These are phyloP conservation scores for Oryzias dopingdopingensis DNA, from an alignment of 2,797 vertebrate species.

Conservation along the genomic window DNA sequence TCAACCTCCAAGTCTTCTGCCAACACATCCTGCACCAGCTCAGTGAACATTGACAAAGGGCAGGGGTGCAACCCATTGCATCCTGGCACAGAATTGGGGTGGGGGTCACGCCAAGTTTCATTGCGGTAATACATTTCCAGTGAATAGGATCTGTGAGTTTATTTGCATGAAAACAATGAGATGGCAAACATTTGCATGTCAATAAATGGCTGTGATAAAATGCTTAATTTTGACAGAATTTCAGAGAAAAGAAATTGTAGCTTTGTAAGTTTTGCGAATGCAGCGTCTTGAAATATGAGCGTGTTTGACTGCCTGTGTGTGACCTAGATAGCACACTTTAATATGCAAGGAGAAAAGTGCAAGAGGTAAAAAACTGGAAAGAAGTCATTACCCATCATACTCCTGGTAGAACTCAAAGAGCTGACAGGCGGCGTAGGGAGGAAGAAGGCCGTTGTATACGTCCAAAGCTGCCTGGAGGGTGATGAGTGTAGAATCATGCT, in stretches of 20 bases:
- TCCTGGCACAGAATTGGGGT: conserved; percentile 80
- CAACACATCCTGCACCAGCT: conserved; percentile 77
- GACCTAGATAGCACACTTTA: conserved; percentile 49
- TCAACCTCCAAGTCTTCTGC: conserved; percentile 79
- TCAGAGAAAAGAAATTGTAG: conserved; percentile 10
- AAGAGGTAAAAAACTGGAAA: conserved; percentile 12
- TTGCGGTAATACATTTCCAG: conserved; percentile 87
- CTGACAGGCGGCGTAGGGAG: conserved; percentile 88
- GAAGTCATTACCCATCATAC: conserved; percentile 72
- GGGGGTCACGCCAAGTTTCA: conserved; percentile 76
- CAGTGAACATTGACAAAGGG: conserved; percentile 78
- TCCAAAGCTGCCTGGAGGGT: conserved; percentile 87
- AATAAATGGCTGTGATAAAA: conserved; percentile 27
- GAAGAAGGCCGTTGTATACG: conserved; percentile 83
- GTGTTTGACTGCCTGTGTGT: conserved; percentile 13
- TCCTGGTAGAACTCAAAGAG: conserved; percentile 87
- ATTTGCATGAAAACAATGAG: conserved; percentile 42
- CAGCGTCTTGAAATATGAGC: conserved; percentile 26
- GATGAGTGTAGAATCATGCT: conserved; percentile 90
- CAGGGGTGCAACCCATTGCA: conserved; percentile 79
- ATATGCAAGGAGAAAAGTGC: conserved; percentile 37
- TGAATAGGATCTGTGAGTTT: conserved; percentile 75
- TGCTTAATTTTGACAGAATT: conserved; percentile 27
- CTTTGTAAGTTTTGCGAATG: conserved; percentile 12
- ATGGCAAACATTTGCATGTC: conserved; percentile 35